Percentiles rank a stretch among this genome's conserved stretches.
Conservation (phyloP, 2,113 vertebrate genomes). For the Austrofundulus limnaeus region DNA sequence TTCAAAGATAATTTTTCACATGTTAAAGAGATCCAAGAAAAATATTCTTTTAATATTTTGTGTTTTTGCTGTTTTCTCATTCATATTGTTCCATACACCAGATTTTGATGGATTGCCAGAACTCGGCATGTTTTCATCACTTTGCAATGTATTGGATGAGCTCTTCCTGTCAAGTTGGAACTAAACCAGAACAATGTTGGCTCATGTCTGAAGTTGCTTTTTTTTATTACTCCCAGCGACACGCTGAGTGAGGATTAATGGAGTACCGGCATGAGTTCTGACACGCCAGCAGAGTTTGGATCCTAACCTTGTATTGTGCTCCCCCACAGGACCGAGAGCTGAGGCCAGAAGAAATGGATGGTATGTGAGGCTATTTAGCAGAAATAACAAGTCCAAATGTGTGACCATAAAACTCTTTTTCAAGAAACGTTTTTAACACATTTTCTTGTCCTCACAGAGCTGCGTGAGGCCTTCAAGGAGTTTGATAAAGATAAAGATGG, state of each 20-base stretch:
- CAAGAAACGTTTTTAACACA: neutral
- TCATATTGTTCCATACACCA: neutral
- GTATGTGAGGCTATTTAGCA: slow-evolving; percentile 71
- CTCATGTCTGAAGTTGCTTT: slow-evolving; percentile 8
- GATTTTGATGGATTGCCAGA: slow-evolving; percentile 20
- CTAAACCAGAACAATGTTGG: slow-evolving; percentile 42
- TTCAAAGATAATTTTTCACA: neutral
- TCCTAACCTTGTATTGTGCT: slow-evolving; percentile 54
- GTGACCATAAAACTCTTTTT: neutral
- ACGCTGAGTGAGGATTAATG: slow-evolving; percentile 35
- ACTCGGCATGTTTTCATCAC: slow-evolving; percentile 30
- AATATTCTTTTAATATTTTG: neutral
- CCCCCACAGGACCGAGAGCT: slow-evolving; percentile 90
- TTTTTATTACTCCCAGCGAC: slow-evolving; percentile 16
- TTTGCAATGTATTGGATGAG: slow-evolving; percentile 28
- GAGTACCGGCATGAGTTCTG: slow-evolving; percentile 24
- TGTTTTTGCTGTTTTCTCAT: neutral
- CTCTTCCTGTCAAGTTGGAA: slow-evolving; percentile 36
- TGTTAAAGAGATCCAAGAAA: neutral
- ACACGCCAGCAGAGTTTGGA: slow-evolving; percentile 25
- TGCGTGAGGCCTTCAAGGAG: slow-evolving; percentile 94
- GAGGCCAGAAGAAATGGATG: slow-evolving; percentile 96
- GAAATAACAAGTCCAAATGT: neutral
- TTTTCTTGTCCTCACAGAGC: slow-evolving; percentile 75
- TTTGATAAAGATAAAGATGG: slow-evolving; percentile 98